Conservation (phyloP, 2,113 vertebrate genomes). For the Hemicordylus capensis region DNA sequence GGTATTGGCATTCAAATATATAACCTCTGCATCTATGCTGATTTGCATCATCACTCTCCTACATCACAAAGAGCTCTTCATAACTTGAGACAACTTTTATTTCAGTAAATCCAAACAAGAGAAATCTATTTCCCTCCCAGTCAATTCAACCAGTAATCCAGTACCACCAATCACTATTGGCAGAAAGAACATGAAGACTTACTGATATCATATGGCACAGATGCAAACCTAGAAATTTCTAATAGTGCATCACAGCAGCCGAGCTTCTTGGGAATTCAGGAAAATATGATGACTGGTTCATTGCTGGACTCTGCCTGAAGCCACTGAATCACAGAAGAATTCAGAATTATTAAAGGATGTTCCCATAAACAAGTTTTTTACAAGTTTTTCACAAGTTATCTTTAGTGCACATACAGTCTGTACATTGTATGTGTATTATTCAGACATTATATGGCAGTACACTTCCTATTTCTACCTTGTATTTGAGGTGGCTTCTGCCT, state of each 20-base stretch:
- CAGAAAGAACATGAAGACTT: neutral
- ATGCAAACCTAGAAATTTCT: neutral
- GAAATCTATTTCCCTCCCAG: neutral
- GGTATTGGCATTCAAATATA: neutral
- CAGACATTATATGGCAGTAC: too few species aligned
- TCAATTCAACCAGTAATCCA: neutral
- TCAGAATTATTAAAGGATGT: too few species aligned
- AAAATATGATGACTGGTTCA: rapidly evolving
- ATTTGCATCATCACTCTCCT: neutral
- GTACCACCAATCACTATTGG: neutral
- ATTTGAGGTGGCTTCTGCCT: too few species aligned
- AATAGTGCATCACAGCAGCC: neutral
- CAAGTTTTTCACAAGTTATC: too few species aligned
- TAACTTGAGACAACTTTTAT: neutral
- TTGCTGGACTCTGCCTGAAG: neutral
- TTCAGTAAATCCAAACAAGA: neutral
- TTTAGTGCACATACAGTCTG: too few species aligned
- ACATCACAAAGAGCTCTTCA: too few species aligned
- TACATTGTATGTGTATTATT: too few species aligned
- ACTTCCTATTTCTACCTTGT: too few species aligned
- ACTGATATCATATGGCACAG: neutral
- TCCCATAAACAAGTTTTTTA: neutral
- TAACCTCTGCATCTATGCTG: neutral
- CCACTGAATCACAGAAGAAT: neutral
- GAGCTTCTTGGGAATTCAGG: rapidly evolving